phyloP scores from a whole-genome alignment of 2,113 vertebrate species.

The Scomber japonicus region DNA sequence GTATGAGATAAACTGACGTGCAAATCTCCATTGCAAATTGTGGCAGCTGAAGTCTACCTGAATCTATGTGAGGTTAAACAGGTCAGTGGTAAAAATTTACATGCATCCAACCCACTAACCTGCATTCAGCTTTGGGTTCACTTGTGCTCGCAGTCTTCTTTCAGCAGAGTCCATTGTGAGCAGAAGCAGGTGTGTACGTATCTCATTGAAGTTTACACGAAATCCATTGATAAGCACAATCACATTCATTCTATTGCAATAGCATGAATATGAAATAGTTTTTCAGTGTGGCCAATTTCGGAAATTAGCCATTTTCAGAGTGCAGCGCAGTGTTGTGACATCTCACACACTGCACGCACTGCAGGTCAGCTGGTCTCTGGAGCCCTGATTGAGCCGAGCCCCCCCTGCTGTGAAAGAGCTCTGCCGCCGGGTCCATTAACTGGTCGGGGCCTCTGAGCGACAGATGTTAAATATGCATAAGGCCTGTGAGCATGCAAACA shows the following conservation, averaged over 20 bases:
- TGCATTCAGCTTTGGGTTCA: not conserved
- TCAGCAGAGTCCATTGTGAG: not conserved
- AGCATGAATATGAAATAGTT: not conserved
- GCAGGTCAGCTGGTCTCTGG: conserved; percentile 30
- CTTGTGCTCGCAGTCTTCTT: not conserved
- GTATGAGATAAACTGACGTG: not conserved
- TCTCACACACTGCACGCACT: conserved; percentile 16
- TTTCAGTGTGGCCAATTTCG: not conserved
- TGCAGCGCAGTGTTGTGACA: conserved; percentile 14
- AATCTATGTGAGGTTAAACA: not conserved
- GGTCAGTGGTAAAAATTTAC: not conserved
- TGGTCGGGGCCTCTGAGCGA: conserved; percentile 37
- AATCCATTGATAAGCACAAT: not conserved
- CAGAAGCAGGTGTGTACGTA: not conserved
- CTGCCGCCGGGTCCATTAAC: conserved; percentile 35
- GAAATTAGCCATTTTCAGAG: not conserved
- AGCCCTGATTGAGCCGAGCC: conserved; percentile 11
- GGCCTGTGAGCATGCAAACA: conserved; percentile 25
- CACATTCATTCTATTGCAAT: not conserved
- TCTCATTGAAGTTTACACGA: not conserved
- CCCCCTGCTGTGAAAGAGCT: conserved; percentile 27
- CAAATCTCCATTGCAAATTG: conserved; percentile 5
- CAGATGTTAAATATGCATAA: conserved; percentile 60
- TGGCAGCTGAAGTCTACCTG: not conserved
- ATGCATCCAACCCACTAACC: not conserved